These are phyloP conservation scores for Cinclus cinclus DNA, from an alignment of 2,113 vertebrate species.

Conservation along the genomic window DNA sequence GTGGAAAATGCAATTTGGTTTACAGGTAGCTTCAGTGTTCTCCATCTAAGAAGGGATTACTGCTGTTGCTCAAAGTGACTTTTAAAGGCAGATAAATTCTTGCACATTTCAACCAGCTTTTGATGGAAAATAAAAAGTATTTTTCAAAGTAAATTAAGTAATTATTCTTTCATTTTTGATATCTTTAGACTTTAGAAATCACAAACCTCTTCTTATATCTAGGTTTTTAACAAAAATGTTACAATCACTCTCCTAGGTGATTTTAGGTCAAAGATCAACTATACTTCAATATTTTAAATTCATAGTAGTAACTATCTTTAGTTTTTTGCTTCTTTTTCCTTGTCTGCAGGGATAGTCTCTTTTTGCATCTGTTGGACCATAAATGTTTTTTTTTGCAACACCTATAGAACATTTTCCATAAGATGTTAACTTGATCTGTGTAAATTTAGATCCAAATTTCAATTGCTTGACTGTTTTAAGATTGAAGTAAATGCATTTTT, in stretches of 20 bases:
- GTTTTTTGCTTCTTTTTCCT: neutral
- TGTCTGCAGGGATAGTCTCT: neutral
- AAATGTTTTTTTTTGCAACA: neutral
- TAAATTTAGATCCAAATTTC: constrained; percentile 40
- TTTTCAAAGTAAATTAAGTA: constrained; percentile 1
- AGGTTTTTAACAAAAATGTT: neutral
- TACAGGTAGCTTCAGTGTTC: constrained; percentile 24
- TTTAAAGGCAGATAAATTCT: constrained; percentile 13
- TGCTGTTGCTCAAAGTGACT: constrained; percentile 1
- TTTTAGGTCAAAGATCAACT: neutral
- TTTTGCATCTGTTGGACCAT: neutral
- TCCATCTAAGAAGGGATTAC: constrained; percentile 21
- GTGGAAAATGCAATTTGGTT: constrained; percentile 48
- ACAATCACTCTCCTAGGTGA: neutral
- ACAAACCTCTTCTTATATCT: neutral
- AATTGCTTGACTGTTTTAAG: constrained; percentile 7
- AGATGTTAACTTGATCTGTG: neutral
- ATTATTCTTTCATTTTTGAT: neutral
- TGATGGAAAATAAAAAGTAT: neutral
- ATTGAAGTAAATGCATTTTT: neutral
- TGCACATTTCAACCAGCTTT: neutral
- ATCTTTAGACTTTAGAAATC: neutral
- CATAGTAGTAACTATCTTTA: neutral
- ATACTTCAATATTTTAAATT: constrained; percentile 13
- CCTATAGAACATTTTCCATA: neutral